Evolutionary conservation across 2,113 vertebrate species (phyloP).

Genomic region (Phyllostomus discolor): DNA sequence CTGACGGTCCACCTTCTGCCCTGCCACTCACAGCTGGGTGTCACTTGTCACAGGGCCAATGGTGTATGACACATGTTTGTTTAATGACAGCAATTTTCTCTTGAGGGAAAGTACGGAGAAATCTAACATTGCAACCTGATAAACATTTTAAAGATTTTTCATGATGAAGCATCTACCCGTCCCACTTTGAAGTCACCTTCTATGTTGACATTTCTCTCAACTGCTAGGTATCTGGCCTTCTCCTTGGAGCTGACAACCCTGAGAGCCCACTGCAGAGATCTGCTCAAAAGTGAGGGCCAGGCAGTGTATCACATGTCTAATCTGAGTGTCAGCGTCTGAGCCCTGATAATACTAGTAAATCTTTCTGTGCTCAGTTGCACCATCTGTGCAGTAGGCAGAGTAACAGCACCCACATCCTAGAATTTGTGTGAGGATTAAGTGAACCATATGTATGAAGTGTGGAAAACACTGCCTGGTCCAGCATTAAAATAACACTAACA

Average conservation of each 20-base stretch:
- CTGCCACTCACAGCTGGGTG: accelerated
- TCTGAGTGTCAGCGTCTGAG: not conserved
- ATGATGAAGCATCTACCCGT: not conserved
- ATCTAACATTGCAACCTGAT: not conserved
- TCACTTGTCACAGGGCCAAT: not conserved
- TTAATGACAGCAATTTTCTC: not conserved
- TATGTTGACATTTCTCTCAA: not conserved
- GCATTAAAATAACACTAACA: not conserved
- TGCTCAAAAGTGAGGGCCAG: not conserved
- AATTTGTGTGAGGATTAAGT: not conserved
- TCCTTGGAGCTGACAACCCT: not conserved
- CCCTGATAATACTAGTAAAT: not conserved
- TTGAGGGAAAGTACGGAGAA: not conserved
- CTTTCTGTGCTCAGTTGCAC: not conserved
- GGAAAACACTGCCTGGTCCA: not conserved
- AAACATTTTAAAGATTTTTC: not conserved
- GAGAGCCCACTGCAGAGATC: not conserved
- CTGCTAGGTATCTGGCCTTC: not conserved
- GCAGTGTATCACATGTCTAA: not conserved
- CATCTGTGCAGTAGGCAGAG: not conserved
- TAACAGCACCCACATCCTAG: not conserved
- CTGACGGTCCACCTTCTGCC: not conserved
- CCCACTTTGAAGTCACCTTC: not conserved
- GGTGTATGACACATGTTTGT: not conserved
- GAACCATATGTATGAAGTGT: not conserved